A percentile compares a stretch with the other conserved stretches of the same genome.
These are phyloP conservation scores for Thamnophis elegans DNA, from an alignment of 2,797 vertebrate genomes.

Conservation along the genomic window DNA sequence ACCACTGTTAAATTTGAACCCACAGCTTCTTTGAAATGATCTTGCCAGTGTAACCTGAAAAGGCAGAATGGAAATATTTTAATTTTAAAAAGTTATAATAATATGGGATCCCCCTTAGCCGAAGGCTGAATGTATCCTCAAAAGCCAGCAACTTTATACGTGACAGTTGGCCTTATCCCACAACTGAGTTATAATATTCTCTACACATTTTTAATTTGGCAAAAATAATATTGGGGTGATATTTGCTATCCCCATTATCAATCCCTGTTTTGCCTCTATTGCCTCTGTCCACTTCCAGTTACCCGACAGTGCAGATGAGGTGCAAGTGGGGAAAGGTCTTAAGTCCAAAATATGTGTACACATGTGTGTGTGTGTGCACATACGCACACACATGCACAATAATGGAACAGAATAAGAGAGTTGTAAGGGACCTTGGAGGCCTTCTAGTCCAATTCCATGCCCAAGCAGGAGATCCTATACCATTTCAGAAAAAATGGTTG, in stretches of 20 bases:
- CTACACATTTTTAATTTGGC: background rate
- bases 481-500: background rate
- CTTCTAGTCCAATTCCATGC: background rate
- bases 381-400: rapidly evolving
- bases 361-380: no score
- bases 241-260: background rate
- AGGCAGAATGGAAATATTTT: background rate
- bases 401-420: background rate
- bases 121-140: background rate
- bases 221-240: background rate
- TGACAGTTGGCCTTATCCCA: background rate
- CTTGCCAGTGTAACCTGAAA: background rate
- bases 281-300: background rate
- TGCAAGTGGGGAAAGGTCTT: background rate
- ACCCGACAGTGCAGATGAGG: background rate
- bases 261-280: background rate
- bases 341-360: background rate
- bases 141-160: background rate
- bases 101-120: background rate
- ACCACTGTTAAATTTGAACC: background rate
- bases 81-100: background rate
- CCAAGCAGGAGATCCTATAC: background rate
- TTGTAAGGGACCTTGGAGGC: background rate
- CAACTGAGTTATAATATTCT: background rate
- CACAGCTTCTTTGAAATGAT: background rate